A percentile compares a stretch with the other conserved stretches of the same genome.
Conservation (phyloP, 2,888 invertebrate genomes). For the Cosmorhoe ocellata region DNA sequence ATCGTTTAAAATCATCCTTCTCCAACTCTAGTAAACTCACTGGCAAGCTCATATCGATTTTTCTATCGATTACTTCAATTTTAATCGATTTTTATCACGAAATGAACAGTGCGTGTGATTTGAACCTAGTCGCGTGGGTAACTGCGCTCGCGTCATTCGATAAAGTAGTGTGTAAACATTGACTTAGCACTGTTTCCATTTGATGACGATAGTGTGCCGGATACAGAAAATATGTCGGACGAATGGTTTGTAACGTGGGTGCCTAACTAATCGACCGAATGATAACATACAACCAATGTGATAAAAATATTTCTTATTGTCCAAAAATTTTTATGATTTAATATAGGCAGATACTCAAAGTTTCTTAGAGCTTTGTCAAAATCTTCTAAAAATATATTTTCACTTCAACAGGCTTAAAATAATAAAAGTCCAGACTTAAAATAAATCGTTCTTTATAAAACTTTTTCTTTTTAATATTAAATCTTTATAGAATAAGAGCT, state of each 20-base stretch:
- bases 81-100: conserved; percentile 7
- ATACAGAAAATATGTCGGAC: too few relatives aligned
- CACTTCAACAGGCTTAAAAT: too few relatives aligned
- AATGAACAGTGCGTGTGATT: conserved; percentile 53
- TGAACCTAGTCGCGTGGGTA: conserved; percentile 47
- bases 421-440: too few relatives aligned
- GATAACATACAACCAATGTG: too few relatives aligned
- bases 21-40: conserved; percentile 68
- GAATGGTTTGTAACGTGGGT: too few relatives aligned
- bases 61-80: conserved; percentile 20
- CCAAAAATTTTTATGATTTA: too few relatives aligned
- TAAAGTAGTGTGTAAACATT: conserved; percentile 42
- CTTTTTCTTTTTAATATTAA: too few relatives aligned
- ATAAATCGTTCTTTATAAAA: conserved; percentile 39
- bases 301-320: too few relatives aligned
- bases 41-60: conserved; percentile 44
- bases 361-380: too few relatives aligned
- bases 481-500: conserved; percentile 42
- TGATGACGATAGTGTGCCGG: background rate
- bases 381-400: too few relatives aligned
- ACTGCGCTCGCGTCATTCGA: conserved; percentile 63
- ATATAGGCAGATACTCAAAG: too few relatives aligned
- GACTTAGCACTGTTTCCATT: conserved; percentile 42
- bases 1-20: conserved; percentile 68
- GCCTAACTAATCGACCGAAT: too few relatives aligned